Percentiles rank a stretch among this genome's conserved stretches.
Conservation (phyloP, 2,113 vertebrate genomes). For the Abramis brama region DNA sequence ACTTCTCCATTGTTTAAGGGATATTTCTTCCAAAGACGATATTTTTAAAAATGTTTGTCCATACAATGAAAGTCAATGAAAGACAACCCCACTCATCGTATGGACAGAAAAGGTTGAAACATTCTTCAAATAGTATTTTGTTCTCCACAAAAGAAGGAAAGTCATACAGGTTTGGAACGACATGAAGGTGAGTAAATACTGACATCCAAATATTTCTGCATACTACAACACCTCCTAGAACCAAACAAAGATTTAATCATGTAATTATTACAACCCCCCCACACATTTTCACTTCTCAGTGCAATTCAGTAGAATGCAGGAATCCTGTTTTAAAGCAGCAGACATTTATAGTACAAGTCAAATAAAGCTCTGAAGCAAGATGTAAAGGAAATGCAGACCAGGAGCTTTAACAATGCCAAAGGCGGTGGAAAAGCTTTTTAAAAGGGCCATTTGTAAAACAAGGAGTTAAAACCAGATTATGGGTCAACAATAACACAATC, state of each 20-base stretch:
- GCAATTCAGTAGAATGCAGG: not conserved
- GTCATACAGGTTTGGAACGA: not conserved
- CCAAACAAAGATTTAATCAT: not conserved
- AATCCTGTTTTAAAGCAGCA: constrained; percentile 24
- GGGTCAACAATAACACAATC: constrained; percentile 75
- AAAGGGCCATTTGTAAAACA: constrained; percentile 70
- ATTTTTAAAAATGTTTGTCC: not conserved
- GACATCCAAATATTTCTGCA: not conserved
- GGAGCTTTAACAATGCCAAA: constrained; percentile 56
- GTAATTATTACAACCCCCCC: not conserved
- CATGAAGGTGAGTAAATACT: not conserved
- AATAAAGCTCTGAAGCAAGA: constrained; percentile 28
- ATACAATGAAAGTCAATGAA: not conserved
- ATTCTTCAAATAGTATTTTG: not conserved
- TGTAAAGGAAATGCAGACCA: constrained; percentile 13
- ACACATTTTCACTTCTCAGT: not conserved
- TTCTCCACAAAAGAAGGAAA: not conserved
- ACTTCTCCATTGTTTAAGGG: no score
- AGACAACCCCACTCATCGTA: not conserved
- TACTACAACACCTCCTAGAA: not conserved
- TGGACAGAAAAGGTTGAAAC: not conserved
- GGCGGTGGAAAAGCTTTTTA: constrained; percentile 51
- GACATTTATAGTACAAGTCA: constrained; percentile 34
- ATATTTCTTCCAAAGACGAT: not conserved
- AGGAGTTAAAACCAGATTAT: constrained; percentile 76